A percentile compares a stretch with the other conserved stretches of the same genome.
phyloP scores from a whole-genome alignment of 2,113 vertebrate species.

The Recurvirostra avosetta region DNA sequence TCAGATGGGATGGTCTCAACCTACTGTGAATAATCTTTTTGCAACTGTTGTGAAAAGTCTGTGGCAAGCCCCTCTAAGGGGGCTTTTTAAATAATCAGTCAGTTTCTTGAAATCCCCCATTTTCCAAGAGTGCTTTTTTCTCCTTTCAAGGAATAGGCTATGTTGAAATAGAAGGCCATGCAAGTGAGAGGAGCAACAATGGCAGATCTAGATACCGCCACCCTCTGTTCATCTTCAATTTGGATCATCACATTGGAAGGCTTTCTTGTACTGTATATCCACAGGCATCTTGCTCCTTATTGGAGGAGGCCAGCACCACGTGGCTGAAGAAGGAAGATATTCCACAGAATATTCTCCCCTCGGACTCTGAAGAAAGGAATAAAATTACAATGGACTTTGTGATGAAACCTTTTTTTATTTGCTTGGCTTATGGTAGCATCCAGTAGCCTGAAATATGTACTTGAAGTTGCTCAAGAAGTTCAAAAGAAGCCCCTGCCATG shows the following conservation, averaged over 20 bases:
- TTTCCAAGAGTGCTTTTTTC: neutral
- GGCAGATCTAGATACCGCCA: neutral
- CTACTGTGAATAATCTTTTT: neutral
- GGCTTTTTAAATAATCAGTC: neutral
- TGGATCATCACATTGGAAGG: neutral
- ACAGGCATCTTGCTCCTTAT: neutral
- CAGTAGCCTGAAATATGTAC: neutral
- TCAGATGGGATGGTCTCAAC: neutral
- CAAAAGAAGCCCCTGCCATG: neutral
- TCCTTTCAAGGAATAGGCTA: neutral
- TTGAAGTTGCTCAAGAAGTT: neutral
- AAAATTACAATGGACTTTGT: neutral
- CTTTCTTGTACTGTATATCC: neutral
- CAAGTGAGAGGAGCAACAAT: neutral
- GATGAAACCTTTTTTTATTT: neutral
- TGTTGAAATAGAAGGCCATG: neutral
- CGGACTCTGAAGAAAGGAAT: neutral
- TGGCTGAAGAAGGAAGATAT: neutral
- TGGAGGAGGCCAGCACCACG: rapidly evolving
- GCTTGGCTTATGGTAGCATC: neutral
- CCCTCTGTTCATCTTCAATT: neutral
- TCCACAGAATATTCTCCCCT: neutral
- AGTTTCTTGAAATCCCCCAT: neutral
- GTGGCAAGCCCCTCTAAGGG: neutral
- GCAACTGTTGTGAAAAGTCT: neutral